These are phyloP conservation scores for Pterophyllum scalare DNA, from an alignment of 2,113 vertebrate genomes.

Conservation along the genomic window DNA sequence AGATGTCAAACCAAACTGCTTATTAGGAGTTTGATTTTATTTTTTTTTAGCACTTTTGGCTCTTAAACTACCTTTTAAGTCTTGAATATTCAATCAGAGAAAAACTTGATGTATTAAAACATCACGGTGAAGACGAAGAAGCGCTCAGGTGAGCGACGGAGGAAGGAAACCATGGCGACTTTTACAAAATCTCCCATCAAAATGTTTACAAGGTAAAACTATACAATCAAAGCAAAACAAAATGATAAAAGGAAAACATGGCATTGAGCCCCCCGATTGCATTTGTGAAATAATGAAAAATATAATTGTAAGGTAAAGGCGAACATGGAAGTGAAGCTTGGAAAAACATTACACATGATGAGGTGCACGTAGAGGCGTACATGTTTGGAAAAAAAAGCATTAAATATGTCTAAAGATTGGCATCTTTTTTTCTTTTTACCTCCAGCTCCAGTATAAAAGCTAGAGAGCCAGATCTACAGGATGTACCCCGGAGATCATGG, in stretches of 20 bases:
- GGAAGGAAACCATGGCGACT: too few relatives aligned
- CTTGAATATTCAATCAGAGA: neutral
- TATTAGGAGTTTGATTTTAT: neutral
- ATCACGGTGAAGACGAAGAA: too few relatives aligned
- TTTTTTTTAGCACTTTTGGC: neutral
- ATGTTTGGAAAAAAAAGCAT: neutral
- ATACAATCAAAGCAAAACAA: neutral
- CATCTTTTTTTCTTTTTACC: neutral
- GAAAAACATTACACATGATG: neutral
- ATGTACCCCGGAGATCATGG: slow-evolving; percentile 42
- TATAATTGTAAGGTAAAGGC: neutral
- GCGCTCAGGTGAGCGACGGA: too few relatives aligned
- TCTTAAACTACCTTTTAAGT: neutral
- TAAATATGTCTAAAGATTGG: neutral
- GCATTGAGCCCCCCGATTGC: neutral
- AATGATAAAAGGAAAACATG: neutral
- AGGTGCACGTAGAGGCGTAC: neutral
- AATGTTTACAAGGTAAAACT: neutral
- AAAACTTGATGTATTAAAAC: too few relatives aligned
- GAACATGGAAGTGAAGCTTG: neutral
- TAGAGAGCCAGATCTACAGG: slow-evolving; percentile 40
- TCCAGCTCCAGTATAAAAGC: slow-evolving; percentile 35
- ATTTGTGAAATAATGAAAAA: neutral
- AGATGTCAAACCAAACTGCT: neutral
- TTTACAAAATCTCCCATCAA: neutral